Conservation (phyloP, 1,140 invertebrate species). For the Megalonaias nervosa region DNA sequence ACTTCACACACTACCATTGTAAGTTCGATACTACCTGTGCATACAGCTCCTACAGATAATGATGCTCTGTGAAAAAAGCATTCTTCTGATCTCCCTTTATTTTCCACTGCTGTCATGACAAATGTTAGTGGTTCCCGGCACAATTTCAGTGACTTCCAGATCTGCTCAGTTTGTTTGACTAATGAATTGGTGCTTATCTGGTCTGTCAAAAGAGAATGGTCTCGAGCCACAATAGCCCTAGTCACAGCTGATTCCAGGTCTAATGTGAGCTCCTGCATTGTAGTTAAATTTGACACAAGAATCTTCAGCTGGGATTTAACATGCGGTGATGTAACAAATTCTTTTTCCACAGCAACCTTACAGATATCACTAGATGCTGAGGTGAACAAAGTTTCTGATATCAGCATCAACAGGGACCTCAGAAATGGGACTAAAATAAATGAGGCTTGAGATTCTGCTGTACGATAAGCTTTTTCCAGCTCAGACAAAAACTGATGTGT, state of each 20-base stretch:
- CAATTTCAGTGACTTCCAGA: conserved; percentile 23
- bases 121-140: conserved; percentile 13
- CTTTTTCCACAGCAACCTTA: conserved; percentile 24
- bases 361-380: conserved; percentile 29
- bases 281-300: conserved; percentile 10
- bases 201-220: conserved; percentile 10
- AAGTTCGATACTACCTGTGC: conserved; percentile 12
- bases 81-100: conserved; percentile 20
- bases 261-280: conserved; percentile 21
- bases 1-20: too few relatives aligned
- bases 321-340: conserved; percentile 26
- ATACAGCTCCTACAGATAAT: conserved; percentile 24
- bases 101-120: conserved; percentile 25
- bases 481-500: conserved; percentile 31
- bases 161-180: conserved; percentile 30
- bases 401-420: conserved; percentile 22
- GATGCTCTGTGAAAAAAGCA: conserved; percentile 28
- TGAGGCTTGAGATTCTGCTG: conserved; percentile 18
- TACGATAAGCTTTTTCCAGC: conserved; percentile 20
- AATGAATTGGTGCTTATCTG: conserved; percentile 25
- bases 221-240: conserved; percentile 10
- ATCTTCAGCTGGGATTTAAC: conserved; percentile 27
- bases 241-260: conserved; percentile 25
- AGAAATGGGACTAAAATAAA: conserved; percentile 31
- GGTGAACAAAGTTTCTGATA: conserved; percentile 30